These are phyloP conservation scores for Polyommatus iphigenia DNA, from an alignment of 2,888 invertebrate genomes.

Conservation along the genomic window DNA sequence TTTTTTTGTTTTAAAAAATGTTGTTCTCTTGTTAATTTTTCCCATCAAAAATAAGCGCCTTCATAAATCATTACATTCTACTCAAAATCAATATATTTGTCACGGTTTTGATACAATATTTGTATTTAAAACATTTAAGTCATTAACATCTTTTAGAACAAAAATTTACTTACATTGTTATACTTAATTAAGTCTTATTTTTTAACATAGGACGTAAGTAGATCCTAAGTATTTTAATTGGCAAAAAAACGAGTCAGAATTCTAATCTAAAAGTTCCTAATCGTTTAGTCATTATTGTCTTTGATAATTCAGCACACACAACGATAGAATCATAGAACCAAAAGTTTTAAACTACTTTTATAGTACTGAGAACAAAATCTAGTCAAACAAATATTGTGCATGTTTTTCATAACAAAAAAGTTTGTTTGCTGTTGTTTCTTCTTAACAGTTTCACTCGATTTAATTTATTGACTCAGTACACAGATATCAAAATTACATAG, in stretches of 20 bases:
- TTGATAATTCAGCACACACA: conserved; percentile 15
- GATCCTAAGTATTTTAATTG: not conserved
- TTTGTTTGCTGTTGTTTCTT: not conserved
- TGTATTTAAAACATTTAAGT: not conserved
- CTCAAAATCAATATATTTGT: too few relatives aligned
- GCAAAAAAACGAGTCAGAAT: not conserved
- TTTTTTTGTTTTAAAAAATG: conserved; percentile 29
- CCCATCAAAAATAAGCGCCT: not conserved
- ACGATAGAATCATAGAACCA: not conserved
- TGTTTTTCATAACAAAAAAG: not conserved
- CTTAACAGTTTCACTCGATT: not conserved
- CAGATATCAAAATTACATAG: not conserved
- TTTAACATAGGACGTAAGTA: not conserved
- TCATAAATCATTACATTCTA: not conserved
- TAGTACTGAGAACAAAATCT: not conserved
- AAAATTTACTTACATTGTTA: not conserved
- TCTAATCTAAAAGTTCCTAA: conserved; percentile 8
- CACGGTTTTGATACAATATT: not conserved
- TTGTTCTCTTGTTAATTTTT: not conserved
- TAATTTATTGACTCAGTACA: not conserved
- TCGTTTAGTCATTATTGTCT: conserved; percentile 8
- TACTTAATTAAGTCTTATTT: not conserved
- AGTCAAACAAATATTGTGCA: conserved; percentile 9
- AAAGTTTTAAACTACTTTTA: not conserved
- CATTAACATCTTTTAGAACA: not conserved